Evolutionary conservation across 2,888 invertebrate species (phyloP), one percentile per base, ranked within the genome.

Genomic region (Cataglyphis rosenhaueri): DNA sequence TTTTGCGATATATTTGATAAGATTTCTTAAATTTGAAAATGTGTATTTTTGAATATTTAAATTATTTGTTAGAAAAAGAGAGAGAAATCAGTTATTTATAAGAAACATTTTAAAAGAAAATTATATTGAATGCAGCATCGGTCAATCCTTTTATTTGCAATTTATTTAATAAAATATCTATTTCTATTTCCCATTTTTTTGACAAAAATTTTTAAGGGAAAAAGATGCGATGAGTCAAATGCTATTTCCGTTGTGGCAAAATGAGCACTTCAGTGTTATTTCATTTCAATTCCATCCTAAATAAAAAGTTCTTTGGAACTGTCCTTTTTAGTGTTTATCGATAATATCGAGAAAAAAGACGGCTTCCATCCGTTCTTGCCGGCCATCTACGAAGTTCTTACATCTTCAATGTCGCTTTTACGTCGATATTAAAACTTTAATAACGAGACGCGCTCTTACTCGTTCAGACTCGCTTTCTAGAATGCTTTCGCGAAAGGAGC

Each of bases 391-490:
- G 38, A 78, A 81, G 79, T 78, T 83, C 82, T 64, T 81, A 64
- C 48, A 75, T 71, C 62, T 38, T 59, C 8, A 29, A 9, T 52
- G 41, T 41, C 55, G 68, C 74, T 79, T 66, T 76, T 79, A 15
- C 70, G 48, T 21, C 48, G 61, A 73, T 87, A 87, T 87, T 85
- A 87, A 87, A 87, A 85, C 73, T 87, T 87, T 87, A 87, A 87
- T 84, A 87, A 84, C 82, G 78, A 65, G 52, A n/a, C 62, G 57
- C 32, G 68, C 52, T 83, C 62, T 85, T 55, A 79, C 66, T 74
- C 52, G n/a, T n/a, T 52, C 71, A 65, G 78, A 32, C 71, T 62
- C 65, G 55, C 38, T 52, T 70, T 10, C 32, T n/a, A 70, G 10
- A 79, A 59, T 55, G 73, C 78, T 62, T 84, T 81, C 48, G 25